Evolutionary conservation across 2,888 invertebrate species (phyloP), one percentile per base, ranked within the genome.

Genomic region (Oligia latruncula): DNA sequence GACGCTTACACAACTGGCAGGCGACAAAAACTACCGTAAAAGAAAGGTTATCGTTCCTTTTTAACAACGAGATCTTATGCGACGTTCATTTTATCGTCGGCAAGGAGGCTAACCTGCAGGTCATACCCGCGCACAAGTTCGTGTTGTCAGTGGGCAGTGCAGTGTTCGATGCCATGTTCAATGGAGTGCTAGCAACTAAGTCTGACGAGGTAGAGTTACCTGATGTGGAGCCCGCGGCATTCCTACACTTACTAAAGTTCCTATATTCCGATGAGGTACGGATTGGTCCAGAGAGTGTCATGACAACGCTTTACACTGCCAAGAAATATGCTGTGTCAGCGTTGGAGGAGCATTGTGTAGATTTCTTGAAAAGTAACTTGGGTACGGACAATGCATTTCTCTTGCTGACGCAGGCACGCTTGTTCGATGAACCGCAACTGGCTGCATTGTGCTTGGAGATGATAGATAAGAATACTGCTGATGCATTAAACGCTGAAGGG

Each of bases 241-340:
- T 99, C 92, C 94, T 98, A 67, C 98, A 98, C 83, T 97, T 98
- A 75, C 95, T 98, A 65, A 97, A 97, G 93, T 98, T 98, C 94
- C 95, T 98, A 76, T 98, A 98, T 92, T 98, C 98, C 0, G 98
- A 99, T 95, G 98, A 98, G 92, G 98, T 98, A 20, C 97, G 98
- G 81, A 98, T 99, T 89, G 98, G 98, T 15, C 98, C 98, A 0
- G 98, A 98, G 92, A 98, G 98, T 91, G 98, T 99, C 3, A 98
- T 98, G 98, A 98, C 98, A 2, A 98, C 98, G 0, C 93, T 99
- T 73, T 99, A 99, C 90, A 98, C 98, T 0, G 98, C 98, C 11
- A 98, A 98, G 91, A 98, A 99, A 90, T 99, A 99, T 95, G 98
- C 98, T 3, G 98, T 99, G 0, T 98, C 98, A 1, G 98, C 98